Evolutionary conservation across 2,888 invertebrate genomes (phyloP).

Genomic region (Elegia similella): DNA sequence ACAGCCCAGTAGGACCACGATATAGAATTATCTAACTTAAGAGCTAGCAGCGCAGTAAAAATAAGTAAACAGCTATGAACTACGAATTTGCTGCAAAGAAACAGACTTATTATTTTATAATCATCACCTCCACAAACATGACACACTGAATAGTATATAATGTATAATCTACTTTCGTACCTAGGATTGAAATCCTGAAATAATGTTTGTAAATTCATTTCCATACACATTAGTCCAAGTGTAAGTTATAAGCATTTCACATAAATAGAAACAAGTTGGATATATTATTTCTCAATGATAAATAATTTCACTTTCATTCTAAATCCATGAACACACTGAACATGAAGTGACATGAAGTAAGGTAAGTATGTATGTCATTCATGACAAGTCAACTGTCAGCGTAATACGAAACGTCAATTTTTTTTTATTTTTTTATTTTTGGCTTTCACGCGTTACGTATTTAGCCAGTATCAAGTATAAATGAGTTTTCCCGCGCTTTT

Average conservation of each 20-base stretch:
- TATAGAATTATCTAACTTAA: constrained; percentile 93
- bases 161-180: constrained; percentile 64
- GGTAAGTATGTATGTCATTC: no score
- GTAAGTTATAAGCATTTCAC: constrained; percentile 49
- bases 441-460: no score
- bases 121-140: constrained; percentile 23
- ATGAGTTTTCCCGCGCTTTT: no score
- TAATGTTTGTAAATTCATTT: constrained; percentile 93
- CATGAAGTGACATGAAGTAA: no score
- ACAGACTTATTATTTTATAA: constrained; percentile 19
- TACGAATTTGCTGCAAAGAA: constrained; percentile 92
- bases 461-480: no score
- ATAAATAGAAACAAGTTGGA: constrained; percentile 21
- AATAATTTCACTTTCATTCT: no score
- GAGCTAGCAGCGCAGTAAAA: constrained; percentile 94
- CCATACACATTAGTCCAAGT: constrained; percentile 65
- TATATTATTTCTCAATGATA: no score
- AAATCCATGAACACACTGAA: no score
- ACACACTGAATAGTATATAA: constrained; percentile 23
- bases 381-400: no score
- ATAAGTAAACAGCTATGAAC: constrained; percentile 96
- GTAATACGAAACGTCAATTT: no score
- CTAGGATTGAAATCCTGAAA: constrained; percentile 96
- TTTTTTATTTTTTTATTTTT: no score
- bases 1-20: constrained; percentile 98